Evolutionary conservation across 2,888 invertebrate genomes (phyloP), one percentile per base, ranked within the genome.

Genomic region (Trisateles emortualis): DNA sequence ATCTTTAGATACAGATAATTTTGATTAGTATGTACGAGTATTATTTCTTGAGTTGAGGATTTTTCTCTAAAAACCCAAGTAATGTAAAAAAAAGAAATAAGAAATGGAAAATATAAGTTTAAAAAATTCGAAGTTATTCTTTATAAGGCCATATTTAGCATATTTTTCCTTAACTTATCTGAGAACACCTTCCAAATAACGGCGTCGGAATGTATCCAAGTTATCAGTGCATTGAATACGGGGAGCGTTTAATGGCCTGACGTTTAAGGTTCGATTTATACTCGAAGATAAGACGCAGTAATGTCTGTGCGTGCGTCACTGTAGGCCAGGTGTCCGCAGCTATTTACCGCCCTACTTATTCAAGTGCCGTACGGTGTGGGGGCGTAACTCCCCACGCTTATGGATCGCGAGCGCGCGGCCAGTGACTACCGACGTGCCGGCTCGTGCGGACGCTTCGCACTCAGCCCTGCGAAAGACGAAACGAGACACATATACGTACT

Each of bases 261-360:
- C 58, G 62, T 61, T 66, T 55, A 57, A 59, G 50, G 64, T 66
- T 64, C 58, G 58, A 71, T 74, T 71, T 65, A 64, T 48, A 61
- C 49, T 48, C 24, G 39, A 45, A 65, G 72, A 72, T 71, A 77
- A 73, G 64, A 55, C 56, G 64, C 44, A 64, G 62, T 71, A 69
- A 79, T 74, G 69, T 70, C 59, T 67, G 72, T 81, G 78, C 81
- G 83, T 82, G 78, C 80, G 80, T 81, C 80, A 79, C 71, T 66
- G 75, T 72, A 60, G 76, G 76, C 78, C 87, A 88, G 88, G 90
- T 90, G 90, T 87, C 87, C 86, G 78, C 69, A 68, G 82, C 81
- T 89, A 85, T 89, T 90, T 91, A 89, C 86, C 88, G 84, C 80
- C 86, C 86, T 86, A 87, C 81, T 87, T 91, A 83, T 85, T 87